Base-by-base conservation (phyloP, 2,888 invertebrate genomes). In the Andrena marginata region DNA sequence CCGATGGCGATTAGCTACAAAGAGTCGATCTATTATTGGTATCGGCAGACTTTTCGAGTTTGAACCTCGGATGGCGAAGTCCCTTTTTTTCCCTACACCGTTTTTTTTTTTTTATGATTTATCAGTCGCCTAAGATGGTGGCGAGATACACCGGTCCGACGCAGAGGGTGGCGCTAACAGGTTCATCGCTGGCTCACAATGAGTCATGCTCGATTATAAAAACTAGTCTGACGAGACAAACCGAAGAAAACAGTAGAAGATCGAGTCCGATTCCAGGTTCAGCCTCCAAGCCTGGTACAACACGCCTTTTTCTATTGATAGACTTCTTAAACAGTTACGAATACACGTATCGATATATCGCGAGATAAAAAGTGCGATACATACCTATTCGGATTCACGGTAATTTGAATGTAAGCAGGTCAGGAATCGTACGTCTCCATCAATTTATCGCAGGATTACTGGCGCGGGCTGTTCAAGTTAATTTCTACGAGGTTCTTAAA, bases 111-210 rank as follows among this genome's bases (percentile, higher is more conserved):
- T 56, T 20, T 56, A 23, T 54, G 3, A 29, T 42, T 29, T n/a
- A 59, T 29, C 60, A 63, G 48, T 23, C 26, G 42, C 31, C 63
- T 13, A 72, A 82, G 76, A 76, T 81, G 68, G 71, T 70, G 82
- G 64, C 64, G 56, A 65, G 76, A 64, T 77, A 75, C 77, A 81
- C 51, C 82, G 70, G 63, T 69, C 71, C 77, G 71, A 65, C 76
- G 71, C 83, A 73, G 74, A 82, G 80, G 73, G 83, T 85, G 87
- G 85, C 86, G 87, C 89, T 87, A 88, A 89, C 89, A 89, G 89
- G 87, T 89, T 89, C 88, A 77, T 85, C 82, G 84, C 65, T 78
- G 73, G 76, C 82, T 71, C 85, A 88, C 90, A 87, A 88, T 90
- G 90, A 87, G 84, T 89, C 85, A 85, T 85, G 80, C 78, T 63